Evolutionary conservation across 2,888 invertebrate species (phyloP).

Genomic region (Aspidapion aeneum): DNA sequence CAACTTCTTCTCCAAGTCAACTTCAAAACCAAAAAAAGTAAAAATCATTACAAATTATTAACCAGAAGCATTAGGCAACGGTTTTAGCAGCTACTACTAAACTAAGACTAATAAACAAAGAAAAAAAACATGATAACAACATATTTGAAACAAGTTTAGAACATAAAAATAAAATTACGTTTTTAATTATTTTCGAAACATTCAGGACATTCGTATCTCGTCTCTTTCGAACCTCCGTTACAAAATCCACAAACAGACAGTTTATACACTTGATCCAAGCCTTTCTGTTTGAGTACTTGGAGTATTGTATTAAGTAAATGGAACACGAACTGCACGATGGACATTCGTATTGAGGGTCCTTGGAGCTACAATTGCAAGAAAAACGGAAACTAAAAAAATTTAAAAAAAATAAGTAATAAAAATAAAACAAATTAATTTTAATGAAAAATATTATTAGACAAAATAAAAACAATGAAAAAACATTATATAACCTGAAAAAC

Average conservation of each 20-base stretch:
- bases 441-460: not conserved
- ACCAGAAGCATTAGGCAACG: not conserved
- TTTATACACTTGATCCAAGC: slow-evolving; percentile 6
- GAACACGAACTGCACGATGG: slow-evolving; percentile 8
- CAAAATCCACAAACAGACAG: slow-evolving; percentile 9
- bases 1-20: not conserved
- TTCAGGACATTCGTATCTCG: slow-evolving; percentile 8
- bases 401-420: not conserved
- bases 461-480: not conserved
- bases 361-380: slow-evolving; percentile 10
- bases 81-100: not conserved
- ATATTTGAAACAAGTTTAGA: not conserved
- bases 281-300: slow-evolving; percentile 16
- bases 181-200: slow-evolving; percentile 1
- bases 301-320: slow-evolving; percentile 10
- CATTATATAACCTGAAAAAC: not conserved
- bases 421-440: not conserved
- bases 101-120: too few relatives aligned
- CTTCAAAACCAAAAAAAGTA: slow-evolving; percentile 9
- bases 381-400: not conserved
- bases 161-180: slow-evolving; percentile 1
- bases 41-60: slow-evolving; percentile 7
- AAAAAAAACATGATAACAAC: slow-evolving; percentile 4
- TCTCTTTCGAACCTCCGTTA: slow-evolving; percentile 9
- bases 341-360: slow-evolving; percentile 2